Base-by-base conservation (phyloP, 2,797 vertebrate species). In the Crocidura indochinensis region DNA sequence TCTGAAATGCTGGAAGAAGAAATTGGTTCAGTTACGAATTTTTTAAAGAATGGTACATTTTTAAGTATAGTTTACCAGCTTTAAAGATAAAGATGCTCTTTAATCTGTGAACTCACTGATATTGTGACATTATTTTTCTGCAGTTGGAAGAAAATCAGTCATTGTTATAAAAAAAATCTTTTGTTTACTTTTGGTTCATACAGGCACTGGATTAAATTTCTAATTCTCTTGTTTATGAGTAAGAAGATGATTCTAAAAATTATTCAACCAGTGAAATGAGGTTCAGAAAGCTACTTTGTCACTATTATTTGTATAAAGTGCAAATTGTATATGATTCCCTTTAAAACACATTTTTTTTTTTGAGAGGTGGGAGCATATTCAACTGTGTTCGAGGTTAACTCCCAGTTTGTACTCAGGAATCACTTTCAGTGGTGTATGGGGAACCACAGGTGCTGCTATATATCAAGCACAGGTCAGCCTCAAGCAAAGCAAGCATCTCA, bases 211-310 rank as follows among this genome's bases (percentile, higher is more conserved):
- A 68, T 2, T 60, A 69, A 83, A 76, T 86, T 89, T 20, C 73
- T 76, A 85, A 73, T 76, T 87, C 26, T 27, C 12, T 80, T 49
- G 29, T 83, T 77, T 74, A 74, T 87, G 38, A 74, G 22, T 75
- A 76, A 44, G 44, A 89, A 91, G n/a, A 68, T 74, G 76, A 67
- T 68, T 82, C 76, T 92, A 31, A 94, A 91, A 94, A 87, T 9
- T 67, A 69, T 67, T 74, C 11, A 73, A 65, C 44, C 17, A 91
- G 49, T 67, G 94, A 88, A 82, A 84, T 74, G 19, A 85, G 44
- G 10, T 68, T 79, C 60, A 74, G 26, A 81, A 88, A 90, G 10
- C 62, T 90, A 60, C 74, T 76, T 73, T 85, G 74, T 10, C 72
- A 64, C 56, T 62, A 2, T 73, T 47, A 20, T 24, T 3, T 74